Conservation (phyloP, 2,797 vertebrate species). For the Pseudomugil tenellus region DNA sequence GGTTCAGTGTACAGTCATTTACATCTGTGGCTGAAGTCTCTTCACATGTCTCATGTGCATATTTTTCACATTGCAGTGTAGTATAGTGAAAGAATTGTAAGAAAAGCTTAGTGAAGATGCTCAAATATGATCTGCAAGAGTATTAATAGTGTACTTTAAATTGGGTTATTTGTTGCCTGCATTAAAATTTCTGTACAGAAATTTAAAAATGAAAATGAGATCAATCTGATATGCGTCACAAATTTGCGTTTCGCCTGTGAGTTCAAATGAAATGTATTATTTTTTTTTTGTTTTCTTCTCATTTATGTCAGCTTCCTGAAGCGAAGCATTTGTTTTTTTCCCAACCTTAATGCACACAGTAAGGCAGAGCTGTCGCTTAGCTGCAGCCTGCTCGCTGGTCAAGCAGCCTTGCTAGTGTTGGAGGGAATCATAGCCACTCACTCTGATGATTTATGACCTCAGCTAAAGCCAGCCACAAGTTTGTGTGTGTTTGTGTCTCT, state of each 20-base stretch:
- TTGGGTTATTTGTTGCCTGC: neutral
- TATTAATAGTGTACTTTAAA: neutral
- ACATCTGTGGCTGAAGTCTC: constrained; percentile 28
- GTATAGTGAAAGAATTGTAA: neutral
- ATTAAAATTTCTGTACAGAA: neutral
- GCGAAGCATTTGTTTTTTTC: constrained; percentile 37
- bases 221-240: neutral
- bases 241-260: neutral
- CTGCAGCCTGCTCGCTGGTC: constrained; percentile 28
- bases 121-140: neutral
- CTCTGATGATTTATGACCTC: constrained; percentile 78
- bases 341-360: constrained; percentile 63
- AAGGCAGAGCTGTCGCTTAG: constrained; percentile 61
- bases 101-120: no score
- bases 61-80: neutral
- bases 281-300: constrained; percentile 3
- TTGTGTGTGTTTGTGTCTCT: constrained; percentile 17
- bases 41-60: no score
- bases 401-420: constrained; percentile 28
- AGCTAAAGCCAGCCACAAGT: constrained; percentile 58
- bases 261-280: neutral
- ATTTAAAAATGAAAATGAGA: neutral
- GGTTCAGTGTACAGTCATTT: constrained; percentile 22
- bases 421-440: constrained; percentile 65
- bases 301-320: constrained; percentile 2